Evolutionary conservation across 2,888 invertebrate genomes (phyloP), one percentile per base, ranked within the genome.

Genomic region (Aphodius granarius): DNA sequence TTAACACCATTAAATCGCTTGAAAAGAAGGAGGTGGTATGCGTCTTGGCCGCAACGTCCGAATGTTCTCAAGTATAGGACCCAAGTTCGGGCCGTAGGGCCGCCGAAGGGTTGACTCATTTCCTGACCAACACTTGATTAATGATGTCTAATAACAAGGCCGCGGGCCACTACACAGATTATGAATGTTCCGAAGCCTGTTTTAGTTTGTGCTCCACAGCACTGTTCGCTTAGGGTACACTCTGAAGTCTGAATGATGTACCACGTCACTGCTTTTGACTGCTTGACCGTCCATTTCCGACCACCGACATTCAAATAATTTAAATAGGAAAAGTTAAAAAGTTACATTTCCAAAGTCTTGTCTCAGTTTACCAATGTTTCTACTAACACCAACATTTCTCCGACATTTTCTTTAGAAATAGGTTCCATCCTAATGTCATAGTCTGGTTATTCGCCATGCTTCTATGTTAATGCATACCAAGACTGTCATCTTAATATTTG

Each of bases 61-160:
- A 70, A 78, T 43, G 82, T 43, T 43, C 43, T 43, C 79, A 80
- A 81, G 81, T 80, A 80, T 81, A 81, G 43, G 43, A 43, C 43
- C 43, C 9, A 3, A 43, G 43, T 43, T 43, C 43, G 43, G 81
- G 82, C 81, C 81, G 81, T 80, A 78, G 79, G 80, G 79, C 80
- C 85, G 85, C 86, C 86, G 85, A 87, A 86, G 86, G 87, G 87
- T 87, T 86, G 86, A 86, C 87, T 86, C 87, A 86, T 87, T 87
- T 87, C 87, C 87, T 87, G 87, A 85, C 86, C 86, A 84, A 86
- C 84, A 79, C 84, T 86, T 87, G 87, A 87, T 87, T 87, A 87
- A 87, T 87, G 87, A 86, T 87, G 85, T 85, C 86, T 87, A 87
- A 87, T 87, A 87, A 87, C 86, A 86, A 85, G 83, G 80, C 82